phyloP scores from a whole-genome alignment of 2,888 invertebrate species.

The Brachyopa scutellaris region DNA sequence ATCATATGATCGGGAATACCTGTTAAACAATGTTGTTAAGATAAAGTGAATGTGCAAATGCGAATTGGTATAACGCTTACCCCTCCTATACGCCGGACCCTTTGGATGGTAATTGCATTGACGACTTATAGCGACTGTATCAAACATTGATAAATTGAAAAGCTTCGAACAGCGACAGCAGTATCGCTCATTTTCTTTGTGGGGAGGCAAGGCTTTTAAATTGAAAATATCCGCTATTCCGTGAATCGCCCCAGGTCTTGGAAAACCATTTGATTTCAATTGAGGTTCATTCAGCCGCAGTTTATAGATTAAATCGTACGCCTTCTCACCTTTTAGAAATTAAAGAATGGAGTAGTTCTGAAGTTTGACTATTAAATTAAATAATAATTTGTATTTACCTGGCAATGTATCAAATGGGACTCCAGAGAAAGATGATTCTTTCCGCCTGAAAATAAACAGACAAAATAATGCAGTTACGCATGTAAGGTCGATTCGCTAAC shows the following conservation, averaged over 20 bases:
- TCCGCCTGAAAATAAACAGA: constrained; percentile 73
- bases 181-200: constrained; percentile 84
- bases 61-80: too few relatives aligned
- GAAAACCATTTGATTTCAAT: constrained; percentile 91
- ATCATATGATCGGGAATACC: constrained; percentile 81
- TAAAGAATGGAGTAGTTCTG: neutral
- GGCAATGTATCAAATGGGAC: constrained; percentile 79
- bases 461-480: neutral
- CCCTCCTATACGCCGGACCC: constrained; percentile 87
- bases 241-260: constrained; percentile 85
- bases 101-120: constrained; percentile 97
- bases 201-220: constrained; percentile 83
- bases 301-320: constrained; percentile 79
- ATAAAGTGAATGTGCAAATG: neutral
- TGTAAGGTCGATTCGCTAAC: too few relatives aligned
- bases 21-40: too few relatives aligned
- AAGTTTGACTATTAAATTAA: neutral
- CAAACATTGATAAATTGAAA: constrained; percentile 90
- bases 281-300: constrained; percentile 88
- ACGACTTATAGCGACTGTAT: constrained; percentile 88
- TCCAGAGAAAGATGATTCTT: constrained; percentile 71
- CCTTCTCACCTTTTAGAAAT: constrained; percentile 74
- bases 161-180: constrained; percentile 91
- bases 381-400: constrained; percentile 50
- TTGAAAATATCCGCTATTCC: constrained; percentile 84